Evolutionary conservation across 2,888 invertebrate species (phyloP), one percentile per base, ranked within the genome.

Genomic region (Rotaria magnacalcarata): DNA sequence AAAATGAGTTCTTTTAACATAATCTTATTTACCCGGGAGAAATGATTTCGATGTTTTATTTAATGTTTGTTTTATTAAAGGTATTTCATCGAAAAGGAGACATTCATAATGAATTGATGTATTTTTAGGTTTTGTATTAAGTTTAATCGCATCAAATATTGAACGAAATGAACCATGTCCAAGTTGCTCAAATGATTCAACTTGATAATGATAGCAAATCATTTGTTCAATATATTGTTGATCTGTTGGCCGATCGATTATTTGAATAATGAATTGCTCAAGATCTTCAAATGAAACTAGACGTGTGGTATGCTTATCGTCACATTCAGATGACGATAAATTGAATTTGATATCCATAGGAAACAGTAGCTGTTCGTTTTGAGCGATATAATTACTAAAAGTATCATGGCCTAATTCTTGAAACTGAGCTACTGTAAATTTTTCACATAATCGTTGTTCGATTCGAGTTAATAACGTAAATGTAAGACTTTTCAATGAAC

Each of bases 401-500:
- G 89, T 87, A 8, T 89, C 89, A 85, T 88, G 88, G 10, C 89
- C 89, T 88, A 90, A 88, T 16, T 87, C 88, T 27, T 85, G 75
- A 87, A 90, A 90, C 8, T 88, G 87, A 0, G 87, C 74, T 84
- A 89, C 89, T 7, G 88, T 88, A 86, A 89, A 89, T 27, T 90
- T 89, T 85, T 90, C 89, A 19, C 89, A 86, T 10, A 90, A 87
- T 86, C 89, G 90, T 86, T 89, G 89, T 87, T 90, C 90, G 84
- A 90, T 90, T 27, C 88, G 88, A 54, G 89, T 88, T 85, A 90
- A 80, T 43, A 80, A 80, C 11, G 8, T 43, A n/a, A 80, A 80
- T 80, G 80, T 47, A n/a, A 80, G 21, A 2, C 3, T 24, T 80
- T 47, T 47, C 16, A 80, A 80, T 47, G 43, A n/a, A 11, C 11